These are phyloP conservation scores for Chaitophorus viminalis DNA, from an alignment of 2,888 invertebrate genomes.

Conservation along the genomic window DNA sequence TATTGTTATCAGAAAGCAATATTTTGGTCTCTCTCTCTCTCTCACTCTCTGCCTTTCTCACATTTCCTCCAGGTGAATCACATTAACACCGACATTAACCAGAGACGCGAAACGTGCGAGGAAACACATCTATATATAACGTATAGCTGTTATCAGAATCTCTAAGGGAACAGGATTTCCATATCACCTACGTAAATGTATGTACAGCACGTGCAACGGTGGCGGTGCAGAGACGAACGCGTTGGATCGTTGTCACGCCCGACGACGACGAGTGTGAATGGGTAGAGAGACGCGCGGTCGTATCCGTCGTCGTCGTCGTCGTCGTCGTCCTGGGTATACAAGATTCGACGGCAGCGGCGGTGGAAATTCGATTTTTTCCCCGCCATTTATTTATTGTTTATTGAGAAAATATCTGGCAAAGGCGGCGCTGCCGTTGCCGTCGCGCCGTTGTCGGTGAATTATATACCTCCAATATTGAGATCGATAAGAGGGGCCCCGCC, in stretches of 20 bases:
- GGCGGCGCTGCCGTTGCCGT: slow-evolving; percentile 34
- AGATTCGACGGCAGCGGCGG: background rate
- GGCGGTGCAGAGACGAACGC: background rate
- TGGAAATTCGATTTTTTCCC: slow-evolving; percentile 61
- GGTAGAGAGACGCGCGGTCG: background rate
- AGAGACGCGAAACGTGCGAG: background rate
- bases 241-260: background rate
- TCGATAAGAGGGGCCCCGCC: slow-evolving; percentile 49
- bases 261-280: background rate
- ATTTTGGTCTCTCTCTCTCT: background rate
- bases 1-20: background rate
- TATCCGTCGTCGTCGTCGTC: slow-evolving; percentile 26
- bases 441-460: slow-evolving; percentile 45
- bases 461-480: slow-evolving; percentile 58
- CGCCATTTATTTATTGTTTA: slow-evolving; percentile 62
- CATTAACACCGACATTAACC: background rate
- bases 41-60: background rate
- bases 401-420: slow-evolving; percentile 60
- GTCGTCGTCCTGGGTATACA: slow-evolving; percentile 9
- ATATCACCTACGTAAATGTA: too few relatives aligned
- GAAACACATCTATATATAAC: too few relatives aligned
- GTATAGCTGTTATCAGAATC: background rate
- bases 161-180: background rate
- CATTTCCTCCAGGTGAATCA: background rate
- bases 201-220: background rate